These are phyloP conservation scores for Ophthalmolycus amberensis DNA, from an alignment of 2,113 vertebrate genomes.

Conservation along the genomic window DNA sequence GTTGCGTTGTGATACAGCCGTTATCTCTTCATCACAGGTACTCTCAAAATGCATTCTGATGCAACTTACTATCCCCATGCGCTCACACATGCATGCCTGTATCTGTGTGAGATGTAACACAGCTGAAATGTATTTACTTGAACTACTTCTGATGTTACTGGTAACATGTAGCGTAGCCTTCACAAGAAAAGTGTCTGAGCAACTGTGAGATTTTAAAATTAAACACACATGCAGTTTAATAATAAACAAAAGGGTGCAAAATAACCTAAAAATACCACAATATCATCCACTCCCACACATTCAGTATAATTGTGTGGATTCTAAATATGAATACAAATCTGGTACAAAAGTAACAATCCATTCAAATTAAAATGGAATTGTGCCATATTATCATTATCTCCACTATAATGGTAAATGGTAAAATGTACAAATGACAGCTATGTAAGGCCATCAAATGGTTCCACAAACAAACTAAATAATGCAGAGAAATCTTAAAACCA, in stretches of 20 bases:
- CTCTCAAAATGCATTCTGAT: neutral
- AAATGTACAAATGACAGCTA: slow-evolving; percentile 21
- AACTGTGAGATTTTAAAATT: slow-evolving; percentile 7
- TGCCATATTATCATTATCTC: slow-evolving; percentile 4
- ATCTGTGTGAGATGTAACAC: neutral
- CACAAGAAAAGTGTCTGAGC: neutral
- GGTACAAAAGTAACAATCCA: neutral
- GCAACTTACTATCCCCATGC: neutral
- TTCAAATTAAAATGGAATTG: slow-evolving; percentile 3
- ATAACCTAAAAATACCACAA: neutral
- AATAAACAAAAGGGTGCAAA: neutral
- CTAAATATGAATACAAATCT: neutral
- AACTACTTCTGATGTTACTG: slow-evolving; percentile 12
- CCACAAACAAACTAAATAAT: slow-evolving; percentile 23
- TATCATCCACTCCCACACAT: neutral
- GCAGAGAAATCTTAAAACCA: slow-evolving; percentile 17
- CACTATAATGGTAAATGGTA: neutral
- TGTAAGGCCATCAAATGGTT: slow-evolving; percentile 30
- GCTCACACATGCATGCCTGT: neutral
- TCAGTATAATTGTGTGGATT: neutral
- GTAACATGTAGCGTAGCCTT: neutral
- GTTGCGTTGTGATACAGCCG: neutral
- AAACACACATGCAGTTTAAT: slow-evolving; percentile 4
- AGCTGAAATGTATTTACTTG: slow-evolving; percentile 16
- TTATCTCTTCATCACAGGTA: neutral